A percentile compares a stretch with the other conserved stretches of the same genome.
Conservation (phyloP, 2,888 invertebrate genomes). For the Eulithis testata region DNA sequence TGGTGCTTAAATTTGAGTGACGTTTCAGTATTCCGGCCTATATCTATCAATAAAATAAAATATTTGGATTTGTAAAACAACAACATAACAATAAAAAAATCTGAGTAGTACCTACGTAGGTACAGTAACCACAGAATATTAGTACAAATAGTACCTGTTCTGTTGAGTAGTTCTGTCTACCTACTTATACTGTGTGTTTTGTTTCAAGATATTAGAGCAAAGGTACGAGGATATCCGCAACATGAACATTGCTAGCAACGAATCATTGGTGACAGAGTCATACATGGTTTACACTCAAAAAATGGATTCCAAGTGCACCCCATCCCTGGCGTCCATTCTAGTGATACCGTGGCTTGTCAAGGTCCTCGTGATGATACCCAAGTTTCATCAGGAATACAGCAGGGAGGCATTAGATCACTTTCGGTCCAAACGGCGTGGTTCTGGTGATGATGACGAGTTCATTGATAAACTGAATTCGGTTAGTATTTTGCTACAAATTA, state of each 20-base stretch:
- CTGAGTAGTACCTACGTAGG: too few relatives aligned
- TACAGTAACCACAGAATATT: too few relatives aligned
- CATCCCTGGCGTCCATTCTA: constrained; percentile 44
- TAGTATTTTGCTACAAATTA: constrained; percentile 10
- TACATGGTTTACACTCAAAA: constrained; percentile 87
- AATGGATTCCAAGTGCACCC: constrained; percentile 41
- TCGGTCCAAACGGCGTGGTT: constrained; percentile 37
- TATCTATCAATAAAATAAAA: too few relatives aligned
- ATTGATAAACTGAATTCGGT: constrained; percentile 36
- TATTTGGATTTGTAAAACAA: too few relatives aligned
- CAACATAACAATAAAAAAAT: too few relatives aligned
- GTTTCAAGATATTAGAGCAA: constrained; percentile 21
- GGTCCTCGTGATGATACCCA: constrained; percentile 39
- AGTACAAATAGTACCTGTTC: too few relatives aligned
- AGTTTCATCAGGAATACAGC: constrained; percentile 34
- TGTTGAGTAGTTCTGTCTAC: too few relatives aligned
- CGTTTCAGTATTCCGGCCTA: too few relatives aligned
- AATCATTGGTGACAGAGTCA: constrained; percentile 24
- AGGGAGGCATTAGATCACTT: constrained; percentile 38
- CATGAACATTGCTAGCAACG: constrained; percentile 26
- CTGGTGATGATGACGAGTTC: constrained; percentile 38
- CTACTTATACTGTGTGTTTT: not conserved
- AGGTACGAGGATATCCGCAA: constrained; percentile 21
- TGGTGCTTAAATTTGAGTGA: too few relatives aligned
- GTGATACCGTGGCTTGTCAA: constrained; percentile 45